phyloP scores from a whole-genome alignment of 2,797 vertebrate genomes.

The Cichlasoma orientale region DNA sequence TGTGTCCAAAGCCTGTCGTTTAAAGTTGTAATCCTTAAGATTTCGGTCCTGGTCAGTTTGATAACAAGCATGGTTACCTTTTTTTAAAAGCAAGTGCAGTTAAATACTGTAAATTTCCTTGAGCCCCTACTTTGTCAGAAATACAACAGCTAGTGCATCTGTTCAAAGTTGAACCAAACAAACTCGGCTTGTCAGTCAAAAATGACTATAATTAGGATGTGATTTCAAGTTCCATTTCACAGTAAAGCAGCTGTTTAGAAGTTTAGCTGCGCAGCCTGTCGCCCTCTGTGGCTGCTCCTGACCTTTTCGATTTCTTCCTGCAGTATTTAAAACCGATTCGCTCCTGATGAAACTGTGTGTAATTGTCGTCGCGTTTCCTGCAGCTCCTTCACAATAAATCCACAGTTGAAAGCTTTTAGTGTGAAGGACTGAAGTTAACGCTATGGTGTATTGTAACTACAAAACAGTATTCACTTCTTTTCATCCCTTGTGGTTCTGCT shows the following conservation, averaged over 20 bases:
- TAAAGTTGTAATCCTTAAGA: background rate
- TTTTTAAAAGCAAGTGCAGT: background rate
- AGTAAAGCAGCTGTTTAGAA: background rate
- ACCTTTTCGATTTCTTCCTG: background rate
- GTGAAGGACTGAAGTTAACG: background rate
- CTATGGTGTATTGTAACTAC: background rate
- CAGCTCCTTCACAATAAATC: background rate
- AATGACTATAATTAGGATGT: background rate
- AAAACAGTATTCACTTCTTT: background rate
- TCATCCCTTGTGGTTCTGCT: background rate
- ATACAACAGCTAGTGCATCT: background rate
- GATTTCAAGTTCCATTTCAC: background rate
- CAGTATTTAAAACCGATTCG: background rate
- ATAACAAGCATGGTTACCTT: background rate
- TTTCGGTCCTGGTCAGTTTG: slow-evolving; percentile 8
- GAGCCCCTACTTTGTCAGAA: slow-evolving; percentile 1
- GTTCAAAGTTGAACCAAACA: background rate
- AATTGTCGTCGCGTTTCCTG: background rate
- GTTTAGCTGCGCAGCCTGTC: background rate
- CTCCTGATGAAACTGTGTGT: background rate
- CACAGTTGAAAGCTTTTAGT: background rate
- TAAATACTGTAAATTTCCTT: background rate
- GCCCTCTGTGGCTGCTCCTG: background rate
- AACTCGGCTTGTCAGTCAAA: background rate
- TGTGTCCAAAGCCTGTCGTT: background rate